Conservation (phyloP, 2,797 vertebrate genomes). For the Platalea minor region DNA sequence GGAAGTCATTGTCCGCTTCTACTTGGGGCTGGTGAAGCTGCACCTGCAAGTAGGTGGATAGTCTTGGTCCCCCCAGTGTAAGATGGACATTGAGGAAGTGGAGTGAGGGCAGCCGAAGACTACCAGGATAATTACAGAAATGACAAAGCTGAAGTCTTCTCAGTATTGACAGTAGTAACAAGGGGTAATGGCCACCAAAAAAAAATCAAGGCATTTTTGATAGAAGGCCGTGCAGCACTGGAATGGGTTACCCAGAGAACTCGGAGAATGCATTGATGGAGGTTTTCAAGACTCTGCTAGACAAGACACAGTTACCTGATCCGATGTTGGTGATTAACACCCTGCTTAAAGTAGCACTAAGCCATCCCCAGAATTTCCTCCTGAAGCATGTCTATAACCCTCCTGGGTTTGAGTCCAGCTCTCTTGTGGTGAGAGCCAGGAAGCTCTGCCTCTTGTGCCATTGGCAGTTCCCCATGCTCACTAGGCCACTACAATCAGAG, state of each 20-base stretch:
- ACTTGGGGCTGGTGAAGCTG: background rate
- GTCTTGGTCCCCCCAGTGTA: background rate
- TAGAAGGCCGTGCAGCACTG: background rate
- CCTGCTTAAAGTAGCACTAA: background rate
- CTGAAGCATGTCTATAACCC: background rate
- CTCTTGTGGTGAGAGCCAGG: background rate
- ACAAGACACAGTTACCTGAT: background rate
- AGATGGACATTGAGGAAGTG: background rate
- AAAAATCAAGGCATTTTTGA: background rate
- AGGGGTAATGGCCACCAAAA: background rate
- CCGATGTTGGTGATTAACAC: background rate
- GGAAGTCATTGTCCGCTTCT: background rate
- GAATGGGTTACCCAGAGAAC: background rate
- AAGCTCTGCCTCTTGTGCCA: background rate
- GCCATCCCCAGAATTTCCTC: background rate
- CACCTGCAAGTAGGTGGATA: background rate
- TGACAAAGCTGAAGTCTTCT: background rate
- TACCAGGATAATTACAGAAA: background rate
- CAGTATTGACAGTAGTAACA: background rate
- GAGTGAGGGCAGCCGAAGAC: background rate
- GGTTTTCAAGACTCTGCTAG: background rate
- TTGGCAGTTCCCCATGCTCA: fast-evolving
- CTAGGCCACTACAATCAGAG: background rate
- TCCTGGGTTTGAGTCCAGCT: background rate
- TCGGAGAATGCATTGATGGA: background rate